Conservation (phyloP, 2,113 vertebrate genomes). For the rabbit (Oryctolagus cuniculus) region mOryCun1.1 NC_091442.1:110512001-110512500, state of each 20-base stretch:
- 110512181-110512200: not conserved
- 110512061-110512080: not conserved
- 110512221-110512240: not conserved
- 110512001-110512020: not conserved
- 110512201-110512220: not conserved
- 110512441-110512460: not conserved
- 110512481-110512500: too few relatives aligned
- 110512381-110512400: not conserved
- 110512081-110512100: not conserved
- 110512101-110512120: rapidly evolving
- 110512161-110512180: not conserved
- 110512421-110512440: not conserved
- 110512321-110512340: too few relatives aligned
- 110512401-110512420: not conserved
- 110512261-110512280: not conserved
- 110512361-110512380: not conserved
- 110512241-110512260: not conserved
- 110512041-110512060: not conserved
- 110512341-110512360: too few relatives aligned
- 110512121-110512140: not conserved
- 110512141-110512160: not conserved
- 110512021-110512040: not conserved
- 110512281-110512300: not conserved
- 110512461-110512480: not conserved
- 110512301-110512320: not conserved